Evolutionary conservation across 2,113 vertebrate species (phyloP), one percentile per base, ranked within the genome.

Genomic region (Erythrolamprus reginae): DNA sequence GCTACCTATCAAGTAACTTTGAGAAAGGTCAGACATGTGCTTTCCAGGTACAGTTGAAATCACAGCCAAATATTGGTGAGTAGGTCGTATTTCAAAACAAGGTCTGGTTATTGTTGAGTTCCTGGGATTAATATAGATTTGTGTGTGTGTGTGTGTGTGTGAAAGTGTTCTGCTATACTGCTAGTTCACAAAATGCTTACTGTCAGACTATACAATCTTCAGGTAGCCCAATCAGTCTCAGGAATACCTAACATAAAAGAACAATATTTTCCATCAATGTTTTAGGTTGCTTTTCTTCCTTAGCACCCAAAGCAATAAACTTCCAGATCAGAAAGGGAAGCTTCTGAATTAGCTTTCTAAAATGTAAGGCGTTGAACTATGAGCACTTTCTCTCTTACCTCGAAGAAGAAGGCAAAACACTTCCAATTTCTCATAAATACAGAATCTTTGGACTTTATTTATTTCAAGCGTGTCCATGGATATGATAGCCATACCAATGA

Each of bases 31-130:
- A 89, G 84, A 53, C 24, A 52, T 87, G 86, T 47, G 83, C 86
- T 91, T 2, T 0, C 7, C 38, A 86, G 58, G 10, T 7, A 23
- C 50, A 89, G 38, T 4, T 90, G 58, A 45, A 19, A 82, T 51
- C 7, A 0, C 82, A 55, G 70, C 19, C 86, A 87, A 92, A 13
- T 1, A 2, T 24, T 93, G 53, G 84, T 88, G 92, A 53, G 50
- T 51, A 90, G 51, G 38, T 89, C 89, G 19, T 15, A 82, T 61
- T 4, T 84, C 90, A 90, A 90, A 92, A 88, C 51, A 45, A 89
- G n/a, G 47, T 52, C 87, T 21, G 38, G 51, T 38, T 89, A 56
- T 52, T 23, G 3, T 38, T 90, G 83, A 82, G 28, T n/a, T 70
- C 88, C 56, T 50, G 61, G 52, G 47, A 3, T 53, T 87, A n/a